Evolutionary conservation across 1,140 invertebrate species (phyloP), one percentile per base, ranked within the genome.

Genomic region (Drosophila asahinai): DNA sequence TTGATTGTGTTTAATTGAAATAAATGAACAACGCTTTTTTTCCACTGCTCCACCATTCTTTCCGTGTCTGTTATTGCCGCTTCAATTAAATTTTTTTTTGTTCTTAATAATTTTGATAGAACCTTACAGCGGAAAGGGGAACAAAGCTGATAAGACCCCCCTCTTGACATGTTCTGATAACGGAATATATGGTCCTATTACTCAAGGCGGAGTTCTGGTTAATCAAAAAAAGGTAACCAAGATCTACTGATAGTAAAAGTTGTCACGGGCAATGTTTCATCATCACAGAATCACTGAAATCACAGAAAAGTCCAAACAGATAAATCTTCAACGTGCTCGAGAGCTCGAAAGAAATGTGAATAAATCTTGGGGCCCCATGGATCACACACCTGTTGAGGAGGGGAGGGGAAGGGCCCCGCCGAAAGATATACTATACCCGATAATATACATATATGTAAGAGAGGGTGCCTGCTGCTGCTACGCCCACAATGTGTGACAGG

Each of bases 1-100:
- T 91, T 91, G 72, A 91, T 91, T 91, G 90, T 59, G 61, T 83
- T 91, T 91, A 91, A 91, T 91, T 91, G 89, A 91, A 91, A 91
- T 89, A 83, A 89, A 91, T 83, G 80, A 77, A 54, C 74, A 73
- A 79, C 70, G 81, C 22, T 72, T 61, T 73, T 73, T 87, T 83
- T 83, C 74, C 76, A 80, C 76, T 80, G 49, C 55, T 36, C 36
- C 30, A 43, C 45, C 38, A 38, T 60, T 72, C 51, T 51, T 59
- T 25, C 60, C 40, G 61, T 47, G 60, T 25, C 57, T 65, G 42
- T 80, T 77, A 17, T 48, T 68, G 65, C 47, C 40, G 17, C 72
- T 75, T 87, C 73, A 81, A 89, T 89, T 89, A 81, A 84, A 74
- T 71, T 65, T 52, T 49, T 83, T 71, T 74, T 51, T 60, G 68